Base-by-base conservation (phyloP, 2,113 vertebrate genomes). In the Furnarius figulus region DNA sequence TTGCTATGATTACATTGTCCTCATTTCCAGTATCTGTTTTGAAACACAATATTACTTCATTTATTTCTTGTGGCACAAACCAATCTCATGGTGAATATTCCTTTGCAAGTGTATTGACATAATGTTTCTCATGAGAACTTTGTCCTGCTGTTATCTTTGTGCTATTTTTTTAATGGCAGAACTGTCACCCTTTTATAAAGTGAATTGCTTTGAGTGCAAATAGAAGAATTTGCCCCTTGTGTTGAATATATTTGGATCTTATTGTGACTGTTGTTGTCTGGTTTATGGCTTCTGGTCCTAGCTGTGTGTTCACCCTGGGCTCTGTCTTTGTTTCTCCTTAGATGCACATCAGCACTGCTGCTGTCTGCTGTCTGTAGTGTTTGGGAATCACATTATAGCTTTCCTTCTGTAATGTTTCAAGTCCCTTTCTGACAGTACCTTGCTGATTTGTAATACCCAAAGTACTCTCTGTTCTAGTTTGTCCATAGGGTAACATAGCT, bases 61-160 rank as follows among this genome's bases (percentile, higher is more conserved):
- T 96, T 93, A 79, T 95, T 96, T 95, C 71, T 53, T 33, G 37
- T 93, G 89, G 82, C 96, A 93, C 87, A 96, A 93, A 96, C 49
- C 25, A 72, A 53, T 85, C 91, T 95, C 93, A 65, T 49, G 70
- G 81, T 66, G 70, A 95, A 53, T 77, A 89, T 91, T 79, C 46
- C 62, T 91, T 85, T 95, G 81, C 44, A 87, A 92, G 59, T 61
- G n/a, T 75, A 66, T 85, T 72, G 84, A 50, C 44, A 75, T 78
- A 75, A 87, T 85, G 81, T 53, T 91, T 79, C 93, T 82, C 91
- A 53, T 52, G 82, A 92, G 89, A 82, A 62, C 87, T 89, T 89
- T 87, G 71, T 70, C 63, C 81, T 89, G 58, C 62, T 87, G 59
- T 63, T 92, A 70, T 50, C 44, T 77, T 65, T 52, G 56, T 71